Percentiles rank a stretch among this genome's conserved stretches.
Evolutionary conservation across 2,797 vertebrate genomes (phyloP).

Genomic region (Rhinoraja longicauda): DNA sequence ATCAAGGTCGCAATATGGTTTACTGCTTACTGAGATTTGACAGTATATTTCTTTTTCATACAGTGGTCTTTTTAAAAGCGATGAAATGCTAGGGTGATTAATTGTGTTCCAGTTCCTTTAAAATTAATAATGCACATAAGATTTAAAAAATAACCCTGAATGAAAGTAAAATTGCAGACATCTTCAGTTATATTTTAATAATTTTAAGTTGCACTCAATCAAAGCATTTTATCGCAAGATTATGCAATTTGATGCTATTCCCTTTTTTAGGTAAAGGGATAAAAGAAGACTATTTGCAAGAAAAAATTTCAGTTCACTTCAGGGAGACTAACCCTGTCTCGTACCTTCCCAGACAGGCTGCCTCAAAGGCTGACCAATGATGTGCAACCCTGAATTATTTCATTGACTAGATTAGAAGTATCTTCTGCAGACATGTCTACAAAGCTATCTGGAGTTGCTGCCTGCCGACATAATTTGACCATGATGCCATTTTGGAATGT

Average conservation of each 20-base stretch:
- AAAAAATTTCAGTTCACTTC: background rate
- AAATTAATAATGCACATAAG: background rate
- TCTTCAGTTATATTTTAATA: background rate
- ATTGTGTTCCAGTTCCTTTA: background rate
- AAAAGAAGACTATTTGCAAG: background rate
- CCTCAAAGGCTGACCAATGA: background rate
- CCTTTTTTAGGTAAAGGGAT: background rate
- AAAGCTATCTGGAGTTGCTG: background rate
- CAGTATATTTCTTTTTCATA: background rate
- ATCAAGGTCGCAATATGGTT: background rate
- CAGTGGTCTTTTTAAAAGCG: background rate
- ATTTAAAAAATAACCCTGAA: background rate
- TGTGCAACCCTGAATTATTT: background rate
- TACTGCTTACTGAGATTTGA: constrained; percentile 3
- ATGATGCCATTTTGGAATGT: background rate
- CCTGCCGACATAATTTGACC: background rate
- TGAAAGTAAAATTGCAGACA: background rate
- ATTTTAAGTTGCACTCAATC: background rate
- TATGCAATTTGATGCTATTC: background rate
- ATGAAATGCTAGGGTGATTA: background rate
- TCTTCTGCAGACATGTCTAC: background rate
- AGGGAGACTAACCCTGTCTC: too few species aligned
- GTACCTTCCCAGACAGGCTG: background rate
- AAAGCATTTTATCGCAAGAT: background rate
- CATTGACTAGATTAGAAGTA: background rate